A percentile compares a stretch with the other conserved stretches of the same genome.
Conservation (phyloP, 2,113 vertebrate species). For the Malurus cyaneus region DNA sequence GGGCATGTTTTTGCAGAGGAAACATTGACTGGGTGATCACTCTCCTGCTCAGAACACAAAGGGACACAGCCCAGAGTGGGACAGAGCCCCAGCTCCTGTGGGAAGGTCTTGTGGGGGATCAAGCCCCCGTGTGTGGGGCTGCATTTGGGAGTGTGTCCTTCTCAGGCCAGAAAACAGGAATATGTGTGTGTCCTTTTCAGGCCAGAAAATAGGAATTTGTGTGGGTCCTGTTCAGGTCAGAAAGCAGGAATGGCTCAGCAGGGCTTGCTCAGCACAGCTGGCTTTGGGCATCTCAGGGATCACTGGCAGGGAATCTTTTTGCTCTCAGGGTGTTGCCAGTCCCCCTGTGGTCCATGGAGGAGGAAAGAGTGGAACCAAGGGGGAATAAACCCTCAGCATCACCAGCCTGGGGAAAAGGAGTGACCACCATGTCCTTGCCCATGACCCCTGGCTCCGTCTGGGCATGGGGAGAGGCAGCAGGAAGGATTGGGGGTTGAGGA, state of each 20-base stretch:
- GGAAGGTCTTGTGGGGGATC: not conserved
- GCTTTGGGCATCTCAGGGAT: not conserved
- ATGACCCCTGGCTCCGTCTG: not conserved
- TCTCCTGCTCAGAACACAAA: not conserved
- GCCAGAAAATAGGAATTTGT: no score
- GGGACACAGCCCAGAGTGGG: not conserved
- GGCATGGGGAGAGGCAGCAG: not conserved
- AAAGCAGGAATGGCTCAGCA: not conserved
- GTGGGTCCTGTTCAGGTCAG: not conserved
- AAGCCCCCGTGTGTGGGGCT: not conserved
- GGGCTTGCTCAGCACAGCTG: not conserved
- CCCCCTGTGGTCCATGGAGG: not conserved
- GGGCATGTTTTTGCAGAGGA: not conserved
- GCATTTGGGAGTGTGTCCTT: not conserved
- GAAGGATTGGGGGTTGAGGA: not conserved
- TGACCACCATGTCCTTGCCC: not conserved
- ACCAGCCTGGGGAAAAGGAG: not conserved
- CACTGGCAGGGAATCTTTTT: not conserved
- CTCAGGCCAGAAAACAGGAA: no score
- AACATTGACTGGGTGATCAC: not conserved
- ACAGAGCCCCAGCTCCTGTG: not conserved
- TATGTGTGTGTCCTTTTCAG: no score
- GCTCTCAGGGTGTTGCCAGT: not conserved
- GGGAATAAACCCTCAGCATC: not conserved
- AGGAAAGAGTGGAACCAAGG: not conserved